Conservation (phyloP, 2,113 vertebrate species). For the Dicerorhinus sumatrensis region DNA sequence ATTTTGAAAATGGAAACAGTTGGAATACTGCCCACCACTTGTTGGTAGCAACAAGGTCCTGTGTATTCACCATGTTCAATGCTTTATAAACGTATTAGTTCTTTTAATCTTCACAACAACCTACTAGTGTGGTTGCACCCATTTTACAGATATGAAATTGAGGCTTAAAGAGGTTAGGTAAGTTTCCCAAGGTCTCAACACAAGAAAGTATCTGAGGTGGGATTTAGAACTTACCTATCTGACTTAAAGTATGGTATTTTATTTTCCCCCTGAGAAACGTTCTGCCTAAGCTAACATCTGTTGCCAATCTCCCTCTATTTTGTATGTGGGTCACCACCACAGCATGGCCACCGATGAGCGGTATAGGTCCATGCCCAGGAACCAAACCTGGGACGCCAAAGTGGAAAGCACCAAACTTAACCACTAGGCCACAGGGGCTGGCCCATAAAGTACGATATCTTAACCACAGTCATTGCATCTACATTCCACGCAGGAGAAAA, state of each 20-base stretch:
- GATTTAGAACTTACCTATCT: neutral
- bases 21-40: neutral
- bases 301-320: too few relatives aligned
- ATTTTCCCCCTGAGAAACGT: too few relatives aligned
- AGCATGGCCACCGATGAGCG: too few relatives aligned
- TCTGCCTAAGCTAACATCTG: too few relatives aligned
- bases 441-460: neutral
- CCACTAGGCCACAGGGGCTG: too few relatives aligned
- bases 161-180: neutral
- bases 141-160: neutral
- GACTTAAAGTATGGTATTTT: neutral
- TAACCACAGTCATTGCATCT: neutral
- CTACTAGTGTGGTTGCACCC: neutral
- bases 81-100: neutral
- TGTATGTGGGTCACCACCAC: too few relatives aligned
- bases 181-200: neutral
- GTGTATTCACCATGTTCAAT: neutral
- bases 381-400: too few relatives aligned
- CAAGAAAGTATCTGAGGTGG: neutral
- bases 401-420: too few relatives aligned
- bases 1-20: neutral
- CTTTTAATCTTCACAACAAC: neutral
- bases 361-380: too few relatives aligned
- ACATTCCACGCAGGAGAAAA: neutral
- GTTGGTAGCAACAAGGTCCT: neutral